Base-by-base conservation (phyloP, 2,113 vertebrate species). In the Ceyx cyanopectus region DNA sequence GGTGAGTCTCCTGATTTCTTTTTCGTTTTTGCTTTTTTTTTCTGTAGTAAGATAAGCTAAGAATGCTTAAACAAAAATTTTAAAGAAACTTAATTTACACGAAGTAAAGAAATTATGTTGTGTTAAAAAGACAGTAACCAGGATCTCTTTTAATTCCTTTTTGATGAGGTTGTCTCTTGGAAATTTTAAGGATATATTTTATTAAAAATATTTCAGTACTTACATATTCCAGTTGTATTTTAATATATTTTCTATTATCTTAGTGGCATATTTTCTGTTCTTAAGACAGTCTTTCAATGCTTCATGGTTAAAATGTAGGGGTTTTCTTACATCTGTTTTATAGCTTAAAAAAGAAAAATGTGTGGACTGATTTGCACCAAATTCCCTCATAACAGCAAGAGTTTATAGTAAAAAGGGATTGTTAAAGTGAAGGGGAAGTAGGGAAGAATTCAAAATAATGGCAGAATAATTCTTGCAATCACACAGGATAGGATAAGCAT, bases 371-470 rank as follows among this genome's bases (percentile, higher is more conserved):
- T 94, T 95, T 93, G 70, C 85, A 92, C 91, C 45, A 12, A 92
- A 94, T 89, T 92, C 50, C 26, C 45, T 89, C 19, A 12, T 65
- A 91, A 82, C 54, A 72, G 76, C 20, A 12, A 70, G 73, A 82
- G 70, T 93, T 93, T 85, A 57, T 12, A 63, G 58, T 92, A 88
- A 93, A 91, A 92, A 79, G 37, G 23, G 26, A 73, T 80, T 57
- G 67, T 74, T 67, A 73, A 89, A 93, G 56, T 67, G 60, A 88
- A 41, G 53, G 70, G 56, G 45, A 81, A 85, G 66, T 48, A 51
- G n/a, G 56, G 72, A 85, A 93, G 72, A 87, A 91, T 87, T 82
- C 87, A 92, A 93, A 79, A 83, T 91, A 87, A 83, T 54, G 79
- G 61, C 61, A 93, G 78, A 80, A 65, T 62, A 78, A 78, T 93